Evolutionary conservation across 2,113 vertebrate species (phyloP), one percentile per base, ranked within the genome.

Genomic region (Sturnus vulgaris): DNA sequence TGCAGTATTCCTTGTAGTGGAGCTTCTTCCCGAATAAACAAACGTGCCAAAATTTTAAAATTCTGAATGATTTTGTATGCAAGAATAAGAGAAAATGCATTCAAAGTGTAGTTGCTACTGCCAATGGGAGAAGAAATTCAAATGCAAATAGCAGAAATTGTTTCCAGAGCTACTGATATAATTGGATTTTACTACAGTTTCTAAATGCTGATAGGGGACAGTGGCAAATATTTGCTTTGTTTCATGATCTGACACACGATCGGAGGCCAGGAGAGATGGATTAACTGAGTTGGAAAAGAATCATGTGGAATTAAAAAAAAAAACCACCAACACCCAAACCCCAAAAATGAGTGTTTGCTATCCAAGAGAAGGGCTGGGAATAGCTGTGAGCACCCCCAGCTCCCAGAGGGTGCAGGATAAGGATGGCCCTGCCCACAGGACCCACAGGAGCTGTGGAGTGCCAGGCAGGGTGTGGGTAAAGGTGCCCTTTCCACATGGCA

Each of bases 51-150:
- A 42, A 59, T 78, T 28, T 44, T 5, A 60, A 70, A 70, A 83
- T 93, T 63, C 71, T 70, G 82, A 89, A 77, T 90, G 75, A 66
- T 86, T 93, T 88, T 30, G 10, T n/a, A 66, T 44, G 85, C 10
- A 4, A 60, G 56, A 82, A 53, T 56, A 73, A 64, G 60, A 69
- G 35, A 81, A 40, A 87, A 60, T 31, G 2, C 39, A 33, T 90
- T 40, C 18, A n/a, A 83, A 93, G 40, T 78, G 59, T 90, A 15
- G 30, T 64, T 88, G 63, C 25, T 52, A 1, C 78, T 76, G 81
- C 14, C 7, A 81, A 37, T 79, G 46, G 73, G 72, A 93, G 84
- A 53, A 85, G 42, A 57, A 76, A 44, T 53, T 86, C 7, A 6
- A 66, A 77, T 72, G 75, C 57, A 94, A 72, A 89, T 14, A 70